phyloP scores from a whole-genome alignment of 2,113 vertebrate genomes.

The Megatriorchis doriae region DNA sequence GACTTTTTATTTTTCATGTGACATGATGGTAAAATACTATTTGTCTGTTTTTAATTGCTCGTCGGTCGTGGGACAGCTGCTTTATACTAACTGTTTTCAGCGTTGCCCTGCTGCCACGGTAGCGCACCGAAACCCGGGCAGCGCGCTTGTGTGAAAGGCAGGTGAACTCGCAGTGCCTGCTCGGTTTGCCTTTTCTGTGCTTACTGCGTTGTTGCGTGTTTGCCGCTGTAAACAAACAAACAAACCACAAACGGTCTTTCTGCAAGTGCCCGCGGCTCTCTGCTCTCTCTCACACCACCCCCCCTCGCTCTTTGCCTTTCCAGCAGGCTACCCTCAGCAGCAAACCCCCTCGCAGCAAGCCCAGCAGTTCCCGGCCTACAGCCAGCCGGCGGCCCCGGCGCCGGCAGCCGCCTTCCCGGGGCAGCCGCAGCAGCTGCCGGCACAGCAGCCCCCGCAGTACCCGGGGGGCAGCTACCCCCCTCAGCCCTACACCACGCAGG shows the following conservation, averaged over 20 bases:
- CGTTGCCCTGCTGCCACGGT: not conserved
- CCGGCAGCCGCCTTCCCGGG: conserved; percentile 76
- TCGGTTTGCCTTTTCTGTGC: not conserved
- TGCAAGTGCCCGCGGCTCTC: rapidly evolving
- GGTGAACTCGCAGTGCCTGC: not conserved
- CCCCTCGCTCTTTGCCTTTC: conserved; percentile 21
- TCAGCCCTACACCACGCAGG: conserved; percentile 91
- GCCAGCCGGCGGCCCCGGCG: conserved; percentile 81
- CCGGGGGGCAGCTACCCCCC: conserved; percentile 83
- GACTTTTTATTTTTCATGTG: not conserved
- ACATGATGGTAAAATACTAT: not conserved
- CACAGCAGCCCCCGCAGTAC: conserved; percentile 86
- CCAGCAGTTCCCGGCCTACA: conserved; percentile 92
- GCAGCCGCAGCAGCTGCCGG: conserved; percentile 77
- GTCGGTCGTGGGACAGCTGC: not conserved
- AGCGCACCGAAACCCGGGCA: not conserved
- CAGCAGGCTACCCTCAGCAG: conserved; percentile 88
- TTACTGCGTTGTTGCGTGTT: not conserved
- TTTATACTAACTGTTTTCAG: not conserved
- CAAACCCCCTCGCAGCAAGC: conserved; percentile 80
- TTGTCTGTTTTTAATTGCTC: not conserved
- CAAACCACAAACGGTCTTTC: not conserved
- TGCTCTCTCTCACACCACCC: not conserved
- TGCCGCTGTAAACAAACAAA: not conserved
- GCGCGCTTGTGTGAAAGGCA: not conserved